These are phyloP conservation scores for Bolinopsis microptera DNA, from an alignment of 37 sponge, comb jelly and placozoan species.

Conservation along the genomic window DNA sequence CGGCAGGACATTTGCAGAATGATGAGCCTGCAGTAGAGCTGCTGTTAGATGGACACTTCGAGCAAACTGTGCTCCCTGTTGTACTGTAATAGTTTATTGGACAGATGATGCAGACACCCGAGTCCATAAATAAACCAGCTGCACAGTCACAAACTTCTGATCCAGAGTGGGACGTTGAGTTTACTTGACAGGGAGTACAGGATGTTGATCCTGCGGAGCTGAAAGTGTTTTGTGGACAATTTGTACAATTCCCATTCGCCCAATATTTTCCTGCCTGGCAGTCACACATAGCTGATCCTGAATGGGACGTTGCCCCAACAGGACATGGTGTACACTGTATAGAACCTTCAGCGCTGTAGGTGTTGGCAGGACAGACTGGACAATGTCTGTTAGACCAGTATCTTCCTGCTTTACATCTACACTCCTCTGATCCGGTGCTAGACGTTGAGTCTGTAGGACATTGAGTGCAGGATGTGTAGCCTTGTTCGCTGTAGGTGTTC, in stretches of 20 bases:
- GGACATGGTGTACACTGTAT: not conserved
- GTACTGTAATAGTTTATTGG: not conserved
- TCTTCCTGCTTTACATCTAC: not conserved
- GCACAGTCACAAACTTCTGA: not conserved
- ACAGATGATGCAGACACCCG: not conserved
- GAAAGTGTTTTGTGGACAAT: not conserved
- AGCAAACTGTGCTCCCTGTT: not conserved
- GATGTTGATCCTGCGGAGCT: not conserved
- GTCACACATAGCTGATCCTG: not conserved
- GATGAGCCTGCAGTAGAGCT: conserved; percentile 2
- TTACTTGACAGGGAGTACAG: not conserved
- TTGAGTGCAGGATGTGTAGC: not conserved
- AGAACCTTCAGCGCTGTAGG: not conserved
- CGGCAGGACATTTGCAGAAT: not conserved
- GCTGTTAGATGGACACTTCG: not conserved
- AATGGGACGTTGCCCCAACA: not conserved
- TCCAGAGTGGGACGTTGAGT: not conserved
- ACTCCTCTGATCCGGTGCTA: not conserved
- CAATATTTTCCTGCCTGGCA: not conserved
- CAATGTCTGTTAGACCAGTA: not conserved
- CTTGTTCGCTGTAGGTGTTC: not conserved
- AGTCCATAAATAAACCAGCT: not conserved
- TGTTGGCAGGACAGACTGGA: not conserved
- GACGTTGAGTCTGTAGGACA: not conserved
- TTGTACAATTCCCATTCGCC: not conserved